These are phyloP conservation scores for Bujurquina vittata DNA, from an alignment of 2,113 vertebrate genomes.

Conservation along the genomic window DNA sequence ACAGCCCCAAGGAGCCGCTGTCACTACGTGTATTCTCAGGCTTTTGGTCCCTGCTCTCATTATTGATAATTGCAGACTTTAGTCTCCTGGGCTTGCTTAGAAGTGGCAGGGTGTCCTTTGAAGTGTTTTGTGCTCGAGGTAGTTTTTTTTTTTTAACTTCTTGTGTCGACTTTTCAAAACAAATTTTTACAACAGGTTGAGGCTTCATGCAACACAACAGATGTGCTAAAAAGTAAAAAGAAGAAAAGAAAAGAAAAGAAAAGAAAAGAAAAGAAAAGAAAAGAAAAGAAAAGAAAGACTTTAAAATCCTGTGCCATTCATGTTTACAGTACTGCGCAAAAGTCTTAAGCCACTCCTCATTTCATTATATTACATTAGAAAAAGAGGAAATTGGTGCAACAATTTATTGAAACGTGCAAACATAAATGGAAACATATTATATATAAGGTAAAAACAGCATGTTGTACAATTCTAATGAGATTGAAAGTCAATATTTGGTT, in stretches of 20 bases:
- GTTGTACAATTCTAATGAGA: not conserved
- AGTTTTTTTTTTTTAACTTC: not conserved
- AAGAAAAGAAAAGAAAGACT: not conserved
- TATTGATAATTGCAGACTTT: constrained; percentile 64
- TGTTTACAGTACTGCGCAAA: not conserved
- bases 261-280: not conserved
- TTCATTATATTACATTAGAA: no score
- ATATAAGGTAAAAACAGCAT: not conserved
- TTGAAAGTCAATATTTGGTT: not conserved
- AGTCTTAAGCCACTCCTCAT: no score
- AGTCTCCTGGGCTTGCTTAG: constrained; percentile 45
- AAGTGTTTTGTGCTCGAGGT: constrained; percentile 48
- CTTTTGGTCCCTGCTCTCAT: constrained; percentile 48
- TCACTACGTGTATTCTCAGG: constrained; percentile 46
- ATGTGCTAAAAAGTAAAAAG: not conserved
- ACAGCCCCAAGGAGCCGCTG: constrained; percentile 35
- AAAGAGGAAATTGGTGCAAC: not conserved
- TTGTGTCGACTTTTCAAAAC: constrained; percentile 1
- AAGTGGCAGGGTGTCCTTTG: constrained; percentile 52
- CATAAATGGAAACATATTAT: not conserved
- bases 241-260: not conserved
- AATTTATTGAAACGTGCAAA: fast-evolving
- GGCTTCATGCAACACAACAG: constrained; percentile 6
- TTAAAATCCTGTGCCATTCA: not conserved
- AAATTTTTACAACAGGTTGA: constrained; percentile 2